phyloP scores from a whole-genome alignment of 1,140 invertebrate genomes.

The Drosophila pseudoobscura region DNA sequence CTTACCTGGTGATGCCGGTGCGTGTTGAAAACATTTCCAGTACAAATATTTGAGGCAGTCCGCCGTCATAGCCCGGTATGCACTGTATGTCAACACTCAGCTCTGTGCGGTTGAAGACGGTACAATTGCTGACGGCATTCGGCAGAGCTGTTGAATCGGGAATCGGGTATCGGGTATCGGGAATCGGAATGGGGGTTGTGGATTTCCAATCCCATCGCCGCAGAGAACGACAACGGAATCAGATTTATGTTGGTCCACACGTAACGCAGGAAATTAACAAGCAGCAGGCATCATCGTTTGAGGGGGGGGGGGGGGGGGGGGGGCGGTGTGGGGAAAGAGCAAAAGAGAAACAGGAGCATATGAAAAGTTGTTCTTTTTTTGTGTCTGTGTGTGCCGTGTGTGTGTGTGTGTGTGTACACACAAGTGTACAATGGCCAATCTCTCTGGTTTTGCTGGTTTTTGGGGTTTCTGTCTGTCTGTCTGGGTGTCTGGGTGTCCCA shows the following conservation, averaged over 20 bases:
- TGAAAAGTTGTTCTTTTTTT: conserved; percentile 34
- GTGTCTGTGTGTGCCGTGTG: neutral
- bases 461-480: conserved; percentile 18
- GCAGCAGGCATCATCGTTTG: conserved; percentile 29
- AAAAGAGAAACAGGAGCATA: neutral
- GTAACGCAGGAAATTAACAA: conserved; percentile 59
- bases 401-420: neutral
- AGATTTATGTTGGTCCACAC: conserved; percentile 56
- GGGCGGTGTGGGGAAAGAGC: too few species aligned
- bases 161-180: conserved; percentile 6
- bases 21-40: conserved; percentile 86
- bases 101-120: conserved; percentile 88
- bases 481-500: conserved; percentile 10
- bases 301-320: neutral
- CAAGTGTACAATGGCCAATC: conserved; percentile 44
- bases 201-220: conserved; percentile 28
- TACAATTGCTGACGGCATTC: conserved; percentile 89
- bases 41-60: conserved; percentile 89
- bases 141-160: conserved; percentile 86
- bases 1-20: conserved; percentile 81
- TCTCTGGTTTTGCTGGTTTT: conserved; percentile 40
- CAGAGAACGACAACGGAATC: conserved; percentile 24
- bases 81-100: conserved; percentile 90
- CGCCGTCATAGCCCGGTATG: conserved; percentile 90
- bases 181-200: conserved; percentile 15